Evolutionary conservation across 2,888 invertebrate genomes (phyloP).

Genomic region (Andrena camellia): DNA sequence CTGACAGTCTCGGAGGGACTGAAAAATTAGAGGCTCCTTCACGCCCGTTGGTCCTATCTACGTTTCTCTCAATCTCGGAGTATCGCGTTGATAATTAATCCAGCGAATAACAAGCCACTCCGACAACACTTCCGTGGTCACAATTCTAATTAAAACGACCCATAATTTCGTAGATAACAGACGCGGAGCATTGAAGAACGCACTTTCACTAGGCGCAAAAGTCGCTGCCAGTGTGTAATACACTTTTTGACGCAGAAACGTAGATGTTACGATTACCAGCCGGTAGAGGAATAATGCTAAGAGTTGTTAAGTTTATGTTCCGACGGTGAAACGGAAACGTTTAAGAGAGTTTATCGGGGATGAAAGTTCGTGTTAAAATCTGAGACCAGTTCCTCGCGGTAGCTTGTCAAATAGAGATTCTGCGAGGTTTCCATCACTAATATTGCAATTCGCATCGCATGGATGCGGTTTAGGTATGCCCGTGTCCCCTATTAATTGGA

Average conservation of each 20-base stretch:
- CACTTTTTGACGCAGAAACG: not conserved
- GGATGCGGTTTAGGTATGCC: slow-evolving; percentile 10
- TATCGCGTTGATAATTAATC: not conserved
- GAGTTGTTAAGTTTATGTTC: slow-evolving; percentile 26
- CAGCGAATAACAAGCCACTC: not conserved
- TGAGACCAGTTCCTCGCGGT: not conserved
- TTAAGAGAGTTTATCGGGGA: slow-evolving; percentile 25
- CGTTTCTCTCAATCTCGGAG: not conserved
- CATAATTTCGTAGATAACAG: not conserved
- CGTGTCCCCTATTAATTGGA: slow-evolving; percentile 34
- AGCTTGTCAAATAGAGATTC: not conserved
- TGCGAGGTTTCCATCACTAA: not conserved
- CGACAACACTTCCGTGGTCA: slow-evolving; percentile 2
- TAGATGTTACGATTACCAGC: slow-evolving; percentile 8
- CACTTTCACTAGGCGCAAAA: slow-evolving; percentile 25
- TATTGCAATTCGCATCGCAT: slow-evolving; percentile 35
- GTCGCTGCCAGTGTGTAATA: not conserved
- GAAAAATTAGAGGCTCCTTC: not conserved
- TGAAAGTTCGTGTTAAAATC: slow-evolving; percentile 16
- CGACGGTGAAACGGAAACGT: slow-evolving; percentile 21
- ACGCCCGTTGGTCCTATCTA: not conserved
- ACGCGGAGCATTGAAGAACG: not conserved
- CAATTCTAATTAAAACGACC: slow-evolving; percentile 12
- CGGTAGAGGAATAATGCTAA: slow-evolving; percentile 8
- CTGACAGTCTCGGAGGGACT: not conserved